These are phyloP conservation scores for Helarctos malayanus DNA, from an alignment of 2,797 vertebrate genomes.

Conservation along the genomic window DNA sequence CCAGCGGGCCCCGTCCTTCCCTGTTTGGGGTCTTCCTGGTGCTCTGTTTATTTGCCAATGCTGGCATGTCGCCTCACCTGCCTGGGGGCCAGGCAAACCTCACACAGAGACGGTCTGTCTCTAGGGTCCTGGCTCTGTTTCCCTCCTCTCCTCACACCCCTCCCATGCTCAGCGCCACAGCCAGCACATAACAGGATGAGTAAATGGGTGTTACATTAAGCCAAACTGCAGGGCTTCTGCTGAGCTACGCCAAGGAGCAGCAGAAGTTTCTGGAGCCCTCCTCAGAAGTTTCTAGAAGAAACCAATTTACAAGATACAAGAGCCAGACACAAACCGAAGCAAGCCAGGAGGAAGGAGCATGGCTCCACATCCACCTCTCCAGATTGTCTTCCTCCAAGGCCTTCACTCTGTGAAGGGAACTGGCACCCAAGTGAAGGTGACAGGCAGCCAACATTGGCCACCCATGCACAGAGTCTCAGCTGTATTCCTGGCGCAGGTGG, in stretches of 20 bases:
- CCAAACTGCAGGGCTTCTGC: neutral
- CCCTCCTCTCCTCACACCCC: neutral
- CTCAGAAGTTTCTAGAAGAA: neutral
- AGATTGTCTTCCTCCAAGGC: neutral
- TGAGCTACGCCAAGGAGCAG: neutral
- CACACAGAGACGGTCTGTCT: fast-evolving
- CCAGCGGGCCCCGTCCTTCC: fast-evolving
- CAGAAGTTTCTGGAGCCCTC: neutral
- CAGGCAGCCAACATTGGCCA: neutral
- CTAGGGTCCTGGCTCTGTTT: neutral
- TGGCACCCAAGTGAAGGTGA: slow-evolving; percentile 57
- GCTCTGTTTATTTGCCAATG: neutral
- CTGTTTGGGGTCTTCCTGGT: neutral
- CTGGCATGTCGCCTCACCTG: neutral
- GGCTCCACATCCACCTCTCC: neutral
- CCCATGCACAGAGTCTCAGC: neutral
- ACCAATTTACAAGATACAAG: neutral
- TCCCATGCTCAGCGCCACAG: neutral
- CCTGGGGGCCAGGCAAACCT: neutral
- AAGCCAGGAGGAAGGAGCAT: neutral
- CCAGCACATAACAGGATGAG: neutral
- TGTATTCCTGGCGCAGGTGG: neutral
- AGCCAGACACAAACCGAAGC: neutral
- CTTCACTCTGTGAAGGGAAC: neutral
- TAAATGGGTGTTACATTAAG: neutral